Evolutionary conservation across 1,140 invertebrate genomes (phyloP), one percentile per base, ranked within the genome.

Genomic region (Drosophila prosaltans): DNA sequence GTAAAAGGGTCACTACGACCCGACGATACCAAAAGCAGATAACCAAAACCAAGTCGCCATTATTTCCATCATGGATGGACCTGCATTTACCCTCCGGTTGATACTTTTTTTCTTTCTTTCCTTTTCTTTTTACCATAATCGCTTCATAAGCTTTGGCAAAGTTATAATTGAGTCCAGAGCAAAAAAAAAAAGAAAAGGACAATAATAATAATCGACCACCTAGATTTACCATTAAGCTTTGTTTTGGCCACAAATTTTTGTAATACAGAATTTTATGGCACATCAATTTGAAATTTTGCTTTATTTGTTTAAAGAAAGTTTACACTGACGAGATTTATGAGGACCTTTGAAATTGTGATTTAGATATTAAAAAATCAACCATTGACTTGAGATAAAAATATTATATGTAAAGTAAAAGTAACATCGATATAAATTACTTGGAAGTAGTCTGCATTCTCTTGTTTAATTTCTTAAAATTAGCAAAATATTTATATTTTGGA

Each of bases 91-190:
- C 69, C 67, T 51, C 69, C 67, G 59, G 75, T 70, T 43, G 75
- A 66, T 66, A 54, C 69, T 65, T 68, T 39, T 66, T 73, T 74
- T 36, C 28, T 30, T 30, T 30, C 28, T 30, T 30, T 30, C 28
- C 28, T 2, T 30, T 30, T 30, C 4, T 30, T 30, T 51, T 51
- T 26, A 26, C 8, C 45, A 26, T 77, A 82, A 86, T 86, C 82
- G 82, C 82, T 86, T 88, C 82, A 86, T 86, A 86, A 83, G 73
- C 69, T 67, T 72, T 36, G 58, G 61, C 75, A 58, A 57, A 71
- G 36, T 69, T 69, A 73, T 86, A 86, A 86, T 86, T 83, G 88
- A 78, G 66, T 54, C 54, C 83, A 86, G 79, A 51, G 72, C 32
- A n/a, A n/a, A n/a, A 11, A 30, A 9, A 51, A 36, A n/a, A 11